Percentiles rank a stretch among this genome's conserved stretches.
phyloP scores from a whole-genome alignment of 2,797 vertebrate species.

The Lacerta viridis region DNA sequence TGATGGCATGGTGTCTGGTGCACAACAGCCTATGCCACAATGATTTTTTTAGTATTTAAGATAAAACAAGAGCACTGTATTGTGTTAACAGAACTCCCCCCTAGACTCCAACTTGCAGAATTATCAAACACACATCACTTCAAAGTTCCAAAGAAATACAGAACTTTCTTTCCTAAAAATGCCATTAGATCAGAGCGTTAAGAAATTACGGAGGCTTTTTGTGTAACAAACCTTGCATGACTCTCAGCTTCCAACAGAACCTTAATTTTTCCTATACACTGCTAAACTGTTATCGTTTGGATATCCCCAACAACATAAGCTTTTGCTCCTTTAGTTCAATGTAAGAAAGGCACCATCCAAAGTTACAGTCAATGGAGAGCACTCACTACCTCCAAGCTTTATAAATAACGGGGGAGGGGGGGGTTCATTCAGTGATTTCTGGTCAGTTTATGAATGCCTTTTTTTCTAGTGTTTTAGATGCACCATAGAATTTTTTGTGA shows the following conservation, averaged over 20 bases:
- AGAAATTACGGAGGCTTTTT: no score
- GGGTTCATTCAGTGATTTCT: not conserved
- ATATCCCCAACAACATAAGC: not conserved
- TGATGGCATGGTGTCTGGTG: not conserved
- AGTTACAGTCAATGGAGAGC: not conserved
- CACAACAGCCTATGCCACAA: not conserved
- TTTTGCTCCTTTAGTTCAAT: not conserved
- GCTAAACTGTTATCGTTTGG: not conserved
- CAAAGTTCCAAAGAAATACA: not conserved
- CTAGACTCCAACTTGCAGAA: not conserved
- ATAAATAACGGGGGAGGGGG: not conserved
- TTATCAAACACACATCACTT: not conserved
- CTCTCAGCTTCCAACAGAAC: not conserved
- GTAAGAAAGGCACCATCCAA: not conserved
- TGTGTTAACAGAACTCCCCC: not conserved
- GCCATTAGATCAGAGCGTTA: not conserved
- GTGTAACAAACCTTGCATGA: not conserved
- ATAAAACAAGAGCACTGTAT: not conserved
- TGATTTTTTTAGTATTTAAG: not conserved
- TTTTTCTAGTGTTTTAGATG: not conserved
- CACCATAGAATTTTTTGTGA: not conserved
- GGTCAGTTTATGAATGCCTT: not conserved
- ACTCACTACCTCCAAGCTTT: not conserved
- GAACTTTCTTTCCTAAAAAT: not conserved
- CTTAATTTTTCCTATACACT: not conserved